phyloP scores from a whole-genome alignment of 2,113 vertebrate species.

The Cairina moschata region DNA sequence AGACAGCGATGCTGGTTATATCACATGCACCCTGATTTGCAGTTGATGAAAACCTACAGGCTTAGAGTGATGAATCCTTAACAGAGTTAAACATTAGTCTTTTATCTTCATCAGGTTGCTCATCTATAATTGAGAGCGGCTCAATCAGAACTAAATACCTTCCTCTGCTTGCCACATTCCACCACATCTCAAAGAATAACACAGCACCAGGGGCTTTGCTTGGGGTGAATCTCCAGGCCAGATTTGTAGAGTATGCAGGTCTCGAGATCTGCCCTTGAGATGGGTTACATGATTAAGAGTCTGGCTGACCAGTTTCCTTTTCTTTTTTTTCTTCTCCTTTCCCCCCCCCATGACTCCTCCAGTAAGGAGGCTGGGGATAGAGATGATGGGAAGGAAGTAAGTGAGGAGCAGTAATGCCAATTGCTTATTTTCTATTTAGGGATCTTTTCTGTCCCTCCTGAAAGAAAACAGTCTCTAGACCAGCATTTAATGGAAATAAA shows the following conservation, averaged over 20 bases:
- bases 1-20: neutral
- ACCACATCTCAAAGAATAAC: too few relatives aligned
- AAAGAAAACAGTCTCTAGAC: neutral
- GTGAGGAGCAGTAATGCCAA: neutral
- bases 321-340: neutral
- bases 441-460: neutral
- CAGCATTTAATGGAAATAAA: neutral
- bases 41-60: neutral
- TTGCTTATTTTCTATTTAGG: neutral
- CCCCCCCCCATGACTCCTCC: accelerated
- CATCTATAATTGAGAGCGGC: too few relatives aligned
- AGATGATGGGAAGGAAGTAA: neutral
- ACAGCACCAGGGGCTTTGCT: neutral
- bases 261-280: neutral
- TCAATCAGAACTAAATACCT: neutral
- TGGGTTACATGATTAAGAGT: accelerated
- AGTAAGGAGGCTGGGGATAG: neutral
- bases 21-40: neutral
- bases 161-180: neutral
- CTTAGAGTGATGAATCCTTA: neutral
- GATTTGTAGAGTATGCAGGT: neutral
- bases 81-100: neutral
- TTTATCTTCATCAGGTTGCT: neutral
- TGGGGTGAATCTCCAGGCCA: neutral
- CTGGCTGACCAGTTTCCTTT: neutral